These are phyloP conservation scores for Trachelus tabidus DNA, from an alignment of 2,888 invertebrate genomes.

Conservation along the genomic window DNA sequence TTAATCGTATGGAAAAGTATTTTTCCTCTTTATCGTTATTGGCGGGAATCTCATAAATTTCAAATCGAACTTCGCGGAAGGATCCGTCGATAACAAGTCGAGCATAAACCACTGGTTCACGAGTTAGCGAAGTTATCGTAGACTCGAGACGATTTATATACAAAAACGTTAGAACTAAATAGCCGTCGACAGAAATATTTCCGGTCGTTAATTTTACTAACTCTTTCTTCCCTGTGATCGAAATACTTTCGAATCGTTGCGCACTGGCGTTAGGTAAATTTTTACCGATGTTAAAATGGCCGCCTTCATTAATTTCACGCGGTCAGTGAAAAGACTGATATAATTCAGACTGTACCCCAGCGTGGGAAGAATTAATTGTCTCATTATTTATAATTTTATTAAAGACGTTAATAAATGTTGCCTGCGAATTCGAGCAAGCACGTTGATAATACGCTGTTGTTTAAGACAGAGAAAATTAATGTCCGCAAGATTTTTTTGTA, in stretches of 20 bases:
- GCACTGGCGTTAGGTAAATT: neutral
- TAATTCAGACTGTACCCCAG: neutral
- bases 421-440: neutral
- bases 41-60: neutral
- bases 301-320: neutral
- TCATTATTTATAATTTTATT: neutral
- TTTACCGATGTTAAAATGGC: neutral
- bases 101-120: neutral
- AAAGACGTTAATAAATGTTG: neutral
- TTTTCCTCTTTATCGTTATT: neutral
- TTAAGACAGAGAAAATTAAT: neutral
- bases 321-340: neutral
- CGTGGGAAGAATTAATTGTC: neutral
- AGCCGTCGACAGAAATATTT: neutral
- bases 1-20: neutral
- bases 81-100: neutral
- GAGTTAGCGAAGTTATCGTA: neutral
- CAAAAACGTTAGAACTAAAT: neutral
- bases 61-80: neutral
- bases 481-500: neutral
- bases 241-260: neutral
- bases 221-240: neutral
- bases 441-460: neutral
- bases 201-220: neutral
- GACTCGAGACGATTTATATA: neutral